Evolutionary conservation across 2,113 vertebrate species (phyloP).

Genomic region (Polypterus senegalus): DNA sequence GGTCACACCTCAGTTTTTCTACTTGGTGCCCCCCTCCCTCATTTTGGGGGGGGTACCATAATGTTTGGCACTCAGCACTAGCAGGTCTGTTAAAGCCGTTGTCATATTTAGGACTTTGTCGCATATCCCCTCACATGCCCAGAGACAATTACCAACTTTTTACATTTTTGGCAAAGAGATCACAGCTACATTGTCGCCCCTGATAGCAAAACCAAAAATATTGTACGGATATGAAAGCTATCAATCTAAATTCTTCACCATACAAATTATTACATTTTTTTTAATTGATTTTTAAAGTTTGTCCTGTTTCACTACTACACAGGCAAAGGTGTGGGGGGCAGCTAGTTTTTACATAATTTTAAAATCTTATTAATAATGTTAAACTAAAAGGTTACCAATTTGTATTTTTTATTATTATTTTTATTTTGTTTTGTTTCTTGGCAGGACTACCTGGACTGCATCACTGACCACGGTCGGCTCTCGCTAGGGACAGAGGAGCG

Average conservation of each 20-base stretch:
- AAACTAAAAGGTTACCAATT: not conserved
- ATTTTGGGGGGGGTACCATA: not conserved
- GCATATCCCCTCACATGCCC: not conserved
- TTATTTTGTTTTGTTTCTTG: slow-evolving; percentile 28
- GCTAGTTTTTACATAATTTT: not conserved
- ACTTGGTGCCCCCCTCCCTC: no score
- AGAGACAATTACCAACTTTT: not conserved
- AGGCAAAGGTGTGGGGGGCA: not conserved
- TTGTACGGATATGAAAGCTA: no score
- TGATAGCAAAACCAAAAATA: no score
- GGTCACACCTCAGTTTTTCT: no score
- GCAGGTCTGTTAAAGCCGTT: no score
- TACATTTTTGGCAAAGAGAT: no score
- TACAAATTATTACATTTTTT: no score
- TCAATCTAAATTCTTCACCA: no score
- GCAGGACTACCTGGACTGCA: slow-evolving; percentile 87
- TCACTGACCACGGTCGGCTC: slow-evolving; percentile 71
- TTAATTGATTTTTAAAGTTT: no score
- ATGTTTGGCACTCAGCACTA: not conserved
- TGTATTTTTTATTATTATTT: slow-evolving; percentile 1
- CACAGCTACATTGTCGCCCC: no score
- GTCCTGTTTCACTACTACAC: no score
- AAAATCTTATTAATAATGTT: not conserved
- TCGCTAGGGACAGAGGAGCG: slow-evolving; percentile 74
- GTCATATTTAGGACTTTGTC: no score